These are phyloP conservation scores for Camponotus floridanus DNA, from an alignment of 1,140 invertebrate genomes.

Conservation along the genomic window DNA sequence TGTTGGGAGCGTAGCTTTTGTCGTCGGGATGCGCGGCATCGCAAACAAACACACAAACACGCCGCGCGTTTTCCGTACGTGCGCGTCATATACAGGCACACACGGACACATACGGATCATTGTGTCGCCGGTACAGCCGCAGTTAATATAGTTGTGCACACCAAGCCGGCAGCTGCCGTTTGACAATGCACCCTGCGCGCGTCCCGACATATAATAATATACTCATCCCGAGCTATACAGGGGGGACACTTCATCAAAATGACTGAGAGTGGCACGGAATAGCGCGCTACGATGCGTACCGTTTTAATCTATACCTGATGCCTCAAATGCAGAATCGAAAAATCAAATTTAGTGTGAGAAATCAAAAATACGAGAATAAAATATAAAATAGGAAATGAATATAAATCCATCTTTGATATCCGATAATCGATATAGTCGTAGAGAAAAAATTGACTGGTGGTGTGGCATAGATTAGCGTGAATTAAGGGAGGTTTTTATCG, in stretches of 20 bases:
- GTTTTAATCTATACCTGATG: constrained; percentile 68
- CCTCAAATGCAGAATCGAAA: background rate
- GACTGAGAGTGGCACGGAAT: constrained; percentile 69
- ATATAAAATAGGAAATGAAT: background rate
- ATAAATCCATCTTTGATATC: background rate
- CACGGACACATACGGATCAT: constrained; percentile 38
- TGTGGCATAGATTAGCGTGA: background rate
- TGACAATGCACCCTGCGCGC: constrained; percentile 80
- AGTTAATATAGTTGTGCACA: constrained; percentile 84
- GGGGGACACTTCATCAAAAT: constrained; percentile 83
- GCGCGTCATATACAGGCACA: background rate
- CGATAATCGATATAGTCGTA: background rate
- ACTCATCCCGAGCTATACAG: constrained; percentile 77
- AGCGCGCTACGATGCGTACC: constrained; percentile 32
- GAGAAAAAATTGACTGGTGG: background rate
- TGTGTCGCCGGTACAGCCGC: constrained; percentile 51
- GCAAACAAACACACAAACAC: constrained; percentile 84
- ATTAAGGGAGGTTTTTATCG: background rate
- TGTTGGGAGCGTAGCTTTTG: constrained; percentile 84
- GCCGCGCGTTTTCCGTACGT: background rate
- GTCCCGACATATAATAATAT: constrained; percentile 84
- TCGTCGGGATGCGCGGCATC: constrained; percentile 73
- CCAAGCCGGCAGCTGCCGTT: constrained; percentile 81
- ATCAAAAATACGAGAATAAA: too few relatives aligned
- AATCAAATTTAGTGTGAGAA: background rate